Base-by-base conservation (phyloP, 1,140 invertebrate species). In the Drosophila bocqueti region DNA sequence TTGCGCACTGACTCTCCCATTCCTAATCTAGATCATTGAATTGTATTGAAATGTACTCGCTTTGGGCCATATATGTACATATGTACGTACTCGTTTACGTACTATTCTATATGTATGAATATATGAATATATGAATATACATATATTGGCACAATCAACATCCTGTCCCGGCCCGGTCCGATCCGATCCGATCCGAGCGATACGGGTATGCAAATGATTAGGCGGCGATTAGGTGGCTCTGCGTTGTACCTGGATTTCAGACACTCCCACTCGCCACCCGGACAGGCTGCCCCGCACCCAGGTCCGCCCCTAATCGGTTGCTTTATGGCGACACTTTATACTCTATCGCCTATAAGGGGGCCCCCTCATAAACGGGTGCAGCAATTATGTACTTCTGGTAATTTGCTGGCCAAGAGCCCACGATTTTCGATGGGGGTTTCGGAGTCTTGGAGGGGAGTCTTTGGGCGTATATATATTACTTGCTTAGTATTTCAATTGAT, bases 131-230 rank as follows among this genome's bases (percentile, higher is more conserved):
- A 38, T 50, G 49, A 31, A 36, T 40, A 21, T 40, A 40, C 26
- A 36, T 40, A 21, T 40, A 40, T 34, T 26, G 68, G 52, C 69
- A 55, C 54, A 83, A 87, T 89, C 83, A 87, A 87, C 83, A 87
- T 87, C 83, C 83, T 87, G 83, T 89, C 36, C 73, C 73, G 83
- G 83, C 83, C 67, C 64, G 49, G 42, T 46, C 31, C 64, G 49
- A 47, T 52, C 31, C 74, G 47, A 63, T 58, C 31, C 76, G 49
- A 64, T 68, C 26, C 42, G 29, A 43, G 46, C 59, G 57, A 66
- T 76, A 49, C 10, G 43, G 76, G 43, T 87, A 87, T 87, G 83
- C 83, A 87, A 87, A 87, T 87, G 81, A 83, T 73, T 72, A 79
- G 63, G 57, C 24, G 24, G 9, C 49, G 60, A 77, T 73, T 83